Percentiles rank a stretch among this genome's conserved stretches.
phyloP scores from a whole-genome alignment of 2,888 invertebrate species.

The Thecophora atra region DNA sequence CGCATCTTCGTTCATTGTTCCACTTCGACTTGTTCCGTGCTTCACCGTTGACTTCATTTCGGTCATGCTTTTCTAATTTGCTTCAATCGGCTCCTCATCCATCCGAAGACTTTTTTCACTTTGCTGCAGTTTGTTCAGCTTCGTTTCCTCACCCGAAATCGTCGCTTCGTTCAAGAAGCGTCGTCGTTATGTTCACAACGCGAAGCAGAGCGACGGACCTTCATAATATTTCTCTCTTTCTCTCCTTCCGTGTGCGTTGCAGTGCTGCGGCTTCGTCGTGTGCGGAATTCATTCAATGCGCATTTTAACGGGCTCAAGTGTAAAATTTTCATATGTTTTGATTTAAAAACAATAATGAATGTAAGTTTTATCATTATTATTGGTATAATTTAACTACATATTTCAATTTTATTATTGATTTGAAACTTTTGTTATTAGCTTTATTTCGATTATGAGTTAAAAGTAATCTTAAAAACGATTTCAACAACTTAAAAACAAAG shows the following conservation, averaged over 20 bases:
- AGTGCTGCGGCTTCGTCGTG: slow-evolving; percentile 1
- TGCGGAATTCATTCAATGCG: slow-evolving; percentile 28
- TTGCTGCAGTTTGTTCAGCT: background rate
- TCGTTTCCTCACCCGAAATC: too few species aligned
- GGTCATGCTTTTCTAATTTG: background rate
- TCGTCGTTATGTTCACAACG: too few species aligned
- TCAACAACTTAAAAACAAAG: too few species aligned
- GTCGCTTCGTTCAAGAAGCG: too few species aligned
- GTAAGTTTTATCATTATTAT: slow-evolving; percentile 21
- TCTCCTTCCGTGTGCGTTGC: background rate
- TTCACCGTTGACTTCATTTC: background rate
- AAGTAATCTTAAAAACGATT: too few species aligned
- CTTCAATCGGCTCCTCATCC: background rate
- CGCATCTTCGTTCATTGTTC: slow-evolving; percentile 15
- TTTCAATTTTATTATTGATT: too few species aligned
- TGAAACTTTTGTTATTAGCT: too few species aligned
- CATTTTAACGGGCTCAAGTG: slow-evolving; percentile 13
- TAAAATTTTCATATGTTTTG: slow-evolving; percentile 34
- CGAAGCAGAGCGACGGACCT: too few species aligned
- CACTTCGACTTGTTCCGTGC: background rate
- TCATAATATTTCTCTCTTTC: background rate
- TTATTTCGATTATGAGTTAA: too few species aligned
- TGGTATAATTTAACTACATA: background rate
- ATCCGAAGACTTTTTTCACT: background rate
- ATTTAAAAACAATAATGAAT: too few species aligned